phyloP scores from a whole-genome alignment of 2,888 invertebrate genomes.

The Melinopterus prodromus region DNA sequence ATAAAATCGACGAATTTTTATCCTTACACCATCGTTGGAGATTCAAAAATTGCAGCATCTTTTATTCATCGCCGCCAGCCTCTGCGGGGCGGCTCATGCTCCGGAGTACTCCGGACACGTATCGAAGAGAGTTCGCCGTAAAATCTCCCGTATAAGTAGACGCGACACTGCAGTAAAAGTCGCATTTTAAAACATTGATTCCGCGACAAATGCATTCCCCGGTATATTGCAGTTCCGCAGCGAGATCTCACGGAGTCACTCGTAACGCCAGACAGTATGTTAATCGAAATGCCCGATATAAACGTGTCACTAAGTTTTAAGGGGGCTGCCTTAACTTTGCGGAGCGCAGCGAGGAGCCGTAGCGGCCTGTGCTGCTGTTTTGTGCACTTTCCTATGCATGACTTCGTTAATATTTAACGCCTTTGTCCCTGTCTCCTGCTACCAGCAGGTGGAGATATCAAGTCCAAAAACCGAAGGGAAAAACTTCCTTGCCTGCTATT shows the following conservation, averaged over 20 bases:
- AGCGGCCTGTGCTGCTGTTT: constrained; percentile 24
- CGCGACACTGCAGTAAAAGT: not conserved
- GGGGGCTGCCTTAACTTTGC: constrained; percentile 31
- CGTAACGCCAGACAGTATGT: constrained; percentile 6
- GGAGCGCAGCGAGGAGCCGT: constrained; percentile 19
- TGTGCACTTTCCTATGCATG: constrained; percentile 49
- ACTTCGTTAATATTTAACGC: constrained; percentile 51
- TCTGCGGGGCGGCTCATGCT: not conserved
- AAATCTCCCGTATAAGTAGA: constrained; percentile 4
- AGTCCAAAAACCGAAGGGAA: constrained; percentile 39
- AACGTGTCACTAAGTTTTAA: constrained; percentile 37
- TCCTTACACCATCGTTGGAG: not conserved
- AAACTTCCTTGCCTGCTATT: constrained; percentile 45
- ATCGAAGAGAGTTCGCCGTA: constrained; percentile 4
- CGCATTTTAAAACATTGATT: constrained; percentile 4
- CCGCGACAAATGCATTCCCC: constrained; percentile 4
- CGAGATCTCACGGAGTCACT: not conserved
- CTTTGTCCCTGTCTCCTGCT: constrained; percentile 44
- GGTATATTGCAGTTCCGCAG: not conserved
- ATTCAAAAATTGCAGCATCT: not conserved
- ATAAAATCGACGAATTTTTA: not conserved
- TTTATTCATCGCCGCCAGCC: not conserved
- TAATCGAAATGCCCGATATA: constrained; percentile 34
- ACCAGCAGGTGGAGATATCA: constrained; percentile 33
- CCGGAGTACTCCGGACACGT: not conserved